Conservation (phyloP, 2,888 invertebrate genomes). For the Hypomecis punctinalis region DNA sequence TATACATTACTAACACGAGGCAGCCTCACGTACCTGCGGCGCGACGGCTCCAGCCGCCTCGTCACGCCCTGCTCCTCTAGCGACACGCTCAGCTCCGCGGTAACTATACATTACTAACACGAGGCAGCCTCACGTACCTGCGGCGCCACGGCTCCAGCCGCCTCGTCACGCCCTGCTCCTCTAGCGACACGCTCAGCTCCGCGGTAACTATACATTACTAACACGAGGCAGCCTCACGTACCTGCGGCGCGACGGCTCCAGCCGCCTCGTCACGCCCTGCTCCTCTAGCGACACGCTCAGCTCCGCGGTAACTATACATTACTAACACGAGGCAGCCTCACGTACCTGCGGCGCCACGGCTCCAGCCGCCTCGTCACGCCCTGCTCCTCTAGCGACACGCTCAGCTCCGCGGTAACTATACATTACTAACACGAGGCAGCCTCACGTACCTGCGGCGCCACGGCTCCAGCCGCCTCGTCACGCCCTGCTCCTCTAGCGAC, state of each 20-base stretch:
- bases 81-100: slow-evolving; percentile 79
- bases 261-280: slow-evolving; percentile 85
- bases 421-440: slow-evolving; percentile 76
- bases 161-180: slow-evolving; percentile 84
- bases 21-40: slow-evolving; percentile 88
- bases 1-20: slow-evolving; percentile 70
- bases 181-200: slow-evolving; percentile 81
- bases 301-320: slow-evolving; percentile 62
- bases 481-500: slow-evolving; percentile 83
- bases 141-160: slow-evolving; percentile 90
- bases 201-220: slow-evolving; percentile 56
- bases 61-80: slow-evolving; percentile 84
- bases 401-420: slow-evolving; percentile 71
- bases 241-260: slow-evolving; percentile 90
- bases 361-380: slow-evolving; percentile 87
- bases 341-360: slow-evolving; percentile 90
- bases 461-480: slow-evolving; percentile 88
- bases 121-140: slow-evolving; percentile 88
- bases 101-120: slow-evolving; percentile 63
- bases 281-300: slow-evolving; percentile 82
- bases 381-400: slow-evolving; percentile 81
- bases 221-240: slow-evolving; percentile 88
- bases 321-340: slow-evolving; percentile 86
- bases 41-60: slow-evolving; percentile 89
- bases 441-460: slow-evolving; percentile 91